Conservation (phyloP, 2,113 vertebrate genomes). For the Lampris incognitus region DNA sequence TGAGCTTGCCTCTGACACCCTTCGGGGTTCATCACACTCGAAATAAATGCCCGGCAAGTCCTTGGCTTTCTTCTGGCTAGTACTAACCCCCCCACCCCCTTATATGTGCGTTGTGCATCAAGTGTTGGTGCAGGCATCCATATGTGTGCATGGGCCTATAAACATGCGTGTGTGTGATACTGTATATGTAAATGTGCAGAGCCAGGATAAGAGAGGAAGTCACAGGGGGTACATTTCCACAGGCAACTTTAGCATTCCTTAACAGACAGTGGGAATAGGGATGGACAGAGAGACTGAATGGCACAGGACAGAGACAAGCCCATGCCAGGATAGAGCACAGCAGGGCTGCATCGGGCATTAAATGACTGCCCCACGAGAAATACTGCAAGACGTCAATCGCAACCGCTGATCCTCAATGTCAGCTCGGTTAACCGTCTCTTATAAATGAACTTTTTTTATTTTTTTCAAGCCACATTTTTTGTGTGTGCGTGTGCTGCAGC, state of each 20-base stretch:
- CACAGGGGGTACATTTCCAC: slow-evolving; percentile 71
- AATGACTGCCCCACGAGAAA: neutral
- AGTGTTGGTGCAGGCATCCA: slow-evolving; percentile 44
- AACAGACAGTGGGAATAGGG: slow-evolving; percentile 66
- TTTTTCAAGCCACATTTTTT: neutral
- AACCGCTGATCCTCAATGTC: slow-evolving; percentile 6
- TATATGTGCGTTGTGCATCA: slow-evolving; percentile 37
- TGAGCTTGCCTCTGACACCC: slow-evolving; percentile 68
- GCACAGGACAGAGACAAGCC: slow-evolving; percentile 65
- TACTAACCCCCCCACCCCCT: slow-evolving; percentile 60
- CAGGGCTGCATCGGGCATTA: slow-evolving; percentile 51
- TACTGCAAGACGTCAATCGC: slow-evolving; percentile 23
- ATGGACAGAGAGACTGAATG: slow-evolving; percentile 64
- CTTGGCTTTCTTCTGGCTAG: slow-evolving; percentile 59
- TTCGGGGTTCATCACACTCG: slow-evolving; percentile 24
- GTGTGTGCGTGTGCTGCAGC: slow-evolving; percentile 49
- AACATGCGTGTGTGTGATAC: slow-evolving; percentile 38
- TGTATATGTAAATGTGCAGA: slow-evolving; percentile 32
- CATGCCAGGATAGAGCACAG: slow-evolving; percentile 48
- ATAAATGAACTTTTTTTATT: slow-evolving; percentile 24
- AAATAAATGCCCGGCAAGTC: slow-evolving; percentile 42
- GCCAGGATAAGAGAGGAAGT: slow-evolving; percentile 60
- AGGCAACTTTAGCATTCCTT: slow-evolving; percentile 72
- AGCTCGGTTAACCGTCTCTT: slow-evolving; percentile 29
- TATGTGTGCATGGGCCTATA: slow-evolving; percentile 45